Percentiles rank a stretch among this genome's conserved stretches.
phyloP scores from a whole-genome alignment of 37 sponge, comb jelly and placozoan genomes.

The Geodia barretti region DNA sequence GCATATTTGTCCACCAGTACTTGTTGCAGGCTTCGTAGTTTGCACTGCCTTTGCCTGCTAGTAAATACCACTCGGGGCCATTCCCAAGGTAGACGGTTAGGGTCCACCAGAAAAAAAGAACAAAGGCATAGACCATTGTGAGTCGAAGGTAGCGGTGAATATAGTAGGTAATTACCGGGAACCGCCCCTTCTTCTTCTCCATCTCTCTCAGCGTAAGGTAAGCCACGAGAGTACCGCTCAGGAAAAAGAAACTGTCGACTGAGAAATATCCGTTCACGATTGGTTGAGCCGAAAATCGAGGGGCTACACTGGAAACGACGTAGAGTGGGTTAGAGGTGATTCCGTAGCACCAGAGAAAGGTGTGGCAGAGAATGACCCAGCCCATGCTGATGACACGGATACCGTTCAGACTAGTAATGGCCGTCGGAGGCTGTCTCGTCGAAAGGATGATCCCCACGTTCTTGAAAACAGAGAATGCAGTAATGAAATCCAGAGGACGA shows the following conservation, averaged over 20 bases:
- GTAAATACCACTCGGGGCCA: not conserved
- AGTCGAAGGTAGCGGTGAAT: slow-evolving; percentile 83
- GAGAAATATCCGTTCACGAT: slow-evolving; percentile 62
- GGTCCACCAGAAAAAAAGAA: slow-evolving; percentile 66
- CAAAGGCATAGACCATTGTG: slow-evolving; percentile 72
- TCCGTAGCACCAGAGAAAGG: slow-evolving; percentile 3
- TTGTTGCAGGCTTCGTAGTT: slow-evolving; percentile 41
- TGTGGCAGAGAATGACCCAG: slow-evolving; percentile 86
- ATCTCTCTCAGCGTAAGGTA: slow-evolving; percentile 75
- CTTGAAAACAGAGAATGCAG: slow-evolving; percentile 76
- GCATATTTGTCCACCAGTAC: slow-evolving; percentile 92
- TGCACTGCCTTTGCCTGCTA: not conserved
- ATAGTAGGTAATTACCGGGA: slow-evolving; percentile 72
- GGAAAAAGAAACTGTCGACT: slow-evolving; percentile 83
- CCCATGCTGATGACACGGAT: slow-evolving; percentile 85
- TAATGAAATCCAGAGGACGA: slow-evolving; percentile 13
- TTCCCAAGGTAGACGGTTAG: slow-evolving; percentile 5
- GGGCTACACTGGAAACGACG: not conserved
- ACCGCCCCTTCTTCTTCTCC: slow-evolving; percentile 44
- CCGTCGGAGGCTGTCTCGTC: slow-evolving; percentile 61
- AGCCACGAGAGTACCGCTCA: slow-evolving; percentile 80
- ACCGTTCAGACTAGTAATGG: slow-evolving; percentile 77
- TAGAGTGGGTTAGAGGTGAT: slow-evolving; percentile 10
- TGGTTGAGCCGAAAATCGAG: slow-evolving; percentile 55
- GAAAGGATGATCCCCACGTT: slow-evolving; percentile 53